Percentiles rank a stretch among this genome's conserved stretches.
phyloP scores from a whole-genome alignment of 2,113 vertebrate genomes.

The Todiramphus chloris region DNA sequence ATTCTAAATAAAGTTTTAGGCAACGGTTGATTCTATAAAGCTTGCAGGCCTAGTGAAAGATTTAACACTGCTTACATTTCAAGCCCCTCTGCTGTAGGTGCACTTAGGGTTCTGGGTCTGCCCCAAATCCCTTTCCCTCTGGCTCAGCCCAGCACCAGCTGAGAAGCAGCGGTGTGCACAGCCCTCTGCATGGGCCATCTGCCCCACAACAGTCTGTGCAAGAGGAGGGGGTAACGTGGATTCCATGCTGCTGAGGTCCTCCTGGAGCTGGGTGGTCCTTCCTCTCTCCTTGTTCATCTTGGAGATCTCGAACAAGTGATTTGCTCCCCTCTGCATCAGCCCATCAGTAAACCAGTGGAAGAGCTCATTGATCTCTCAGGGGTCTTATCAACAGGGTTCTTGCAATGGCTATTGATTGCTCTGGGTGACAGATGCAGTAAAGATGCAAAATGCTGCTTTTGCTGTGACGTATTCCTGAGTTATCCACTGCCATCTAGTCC shows the following conservation, averaged over 20 bases:
- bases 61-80: neutral
- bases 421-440: neutral
- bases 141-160: neutral
- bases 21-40: neutral
- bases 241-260: neutral
- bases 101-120: neutral
- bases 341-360: neutral
- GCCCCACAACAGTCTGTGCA: rapidly evolving
- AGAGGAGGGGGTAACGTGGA: neutral
- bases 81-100: rapidly evolving
- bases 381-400: neutral
- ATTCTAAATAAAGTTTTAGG: neutral
- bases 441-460: neutral
- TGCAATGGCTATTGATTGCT: neutral
- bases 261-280: neutral
- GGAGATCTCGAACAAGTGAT: neutral
- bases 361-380: neutral
- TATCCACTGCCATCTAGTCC: neutral
- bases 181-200: rapidly evolving
- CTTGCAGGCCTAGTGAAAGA: neutral
- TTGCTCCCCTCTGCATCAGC: neutral
- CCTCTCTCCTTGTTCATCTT: neutral
- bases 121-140: neutral
- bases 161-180: rapidly evolving
- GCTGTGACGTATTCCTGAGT: neutral